Evolutionary conservation across 2,888 invertebrate species (phyloP), one percentile per base, ranked within the genome.

Genomic region (Encarsia formosa): DNA sequence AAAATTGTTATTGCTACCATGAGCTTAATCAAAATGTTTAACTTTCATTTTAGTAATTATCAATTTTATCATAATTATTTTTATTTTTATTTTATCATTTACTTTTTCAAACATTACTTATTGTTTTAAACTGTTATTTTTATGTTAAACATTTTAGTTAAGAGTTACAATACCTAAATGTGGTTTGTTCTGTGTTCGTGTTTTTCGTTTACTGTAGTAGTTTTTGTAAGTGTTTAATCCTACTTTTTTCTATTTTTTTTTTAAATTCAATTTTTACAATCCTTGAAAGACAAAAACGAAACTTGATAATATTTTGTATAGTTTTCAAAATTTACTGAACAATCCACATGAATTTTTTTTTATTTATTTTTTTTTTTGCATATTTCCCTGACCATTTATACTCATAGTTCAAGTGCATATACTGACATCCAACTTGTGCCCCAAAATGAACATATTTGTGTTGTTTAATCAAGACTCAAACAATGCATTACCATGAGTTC

Each of bases 1-100:
- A 71, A 71, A 71, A 70, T 71, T 69, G 68, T 71, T 70, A 67
- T 71, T 70, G 68, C 65, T 67, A 69, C 67, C 70, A 68, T 59
- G 56, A 58, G 57, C 63, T 69, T 62, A 61, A 67, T 66, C 62
- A 65, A 67, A 65, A 68, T 65, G 65, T 67, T 68, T 69, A 54
- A 57, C 52, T 55, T 20, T 4, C 29, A 43, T 46, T 24, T 20
- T 29, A 53, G 43, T 24, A 31, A 40, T 47, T 23, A 22, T 37
- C 3, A 46, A 16, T 54, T 48, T 31, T 32, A 9, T 37, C 47
- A 15, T 24, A 49, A 26, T 50, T 47, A 19, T 16, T 22, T 29
- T 40, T 13, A 32, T n/a, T 51, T 43, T 42, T 19, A 49, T 42
- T 48, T 44, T 39, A 6, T 41, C 37, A 42, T 32, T 44, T 22